Conservation (phyloP, 2,888 invertebrate genomes). For the Andrena bucephala region DNA sequence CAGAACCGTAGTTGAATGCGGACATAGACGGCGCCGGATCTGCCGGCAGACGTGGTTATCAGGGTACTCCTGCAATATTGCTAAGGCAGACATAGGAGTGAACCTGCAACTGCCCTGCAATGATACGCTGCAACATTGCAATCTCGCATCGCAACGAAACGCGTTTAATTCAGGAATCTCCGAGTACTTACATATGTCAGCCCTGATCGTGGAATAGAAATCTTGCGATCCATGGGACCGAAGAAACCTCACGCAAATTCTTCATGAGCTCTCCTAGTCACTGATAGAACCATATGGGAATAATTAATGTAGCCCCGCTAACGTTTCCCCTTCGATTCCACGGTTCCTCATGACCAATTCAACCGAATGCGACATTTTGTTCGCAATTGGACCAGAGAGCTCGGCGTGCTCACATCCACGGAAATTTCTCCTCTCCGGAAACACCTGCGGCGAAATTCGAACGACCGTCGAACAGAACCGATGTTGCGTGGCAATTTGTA, state of each 20-base stretch:
- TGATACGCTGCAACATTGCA: no score
- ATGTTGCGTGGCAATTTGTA: constrained; percentile 68
- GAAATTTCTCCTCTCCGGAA: constrained; percentile 56
- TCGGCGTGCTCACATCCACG: constrained; percentile 22
- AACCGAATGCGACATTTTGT: background rate
- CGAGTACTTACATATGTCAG: background rate
- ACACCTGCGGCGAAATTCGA: constrained; percentile 64
- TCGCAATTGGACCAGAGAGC: background rate
- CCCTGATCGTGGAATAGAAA: background rate
- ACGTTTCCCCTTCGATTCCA: background rate
- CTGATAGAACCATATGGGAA: background rate
- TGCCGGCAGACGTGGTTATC: no score
- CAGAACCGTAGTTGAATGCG: no score
- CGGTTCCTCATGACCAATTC: background rate
- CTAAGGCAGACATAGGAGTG: no score
- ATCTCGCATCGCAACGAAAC: no score
- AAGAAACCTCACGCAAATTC: background rate
- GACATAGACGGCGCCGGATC: no score
- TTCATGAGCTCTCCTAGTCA: background rate
- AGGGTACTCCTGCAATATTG: no score
- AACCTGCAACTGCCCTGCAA: no score
- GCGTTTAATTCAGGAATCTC: background rate
- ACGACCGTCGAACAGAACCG: constrained; percentile 65
- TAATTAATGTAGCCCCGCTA: background rate
- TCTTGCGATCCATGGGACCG: no score